These are phyloP conservation scores for Eremophila alpestris DNA, from an alignment of 2,797 vertebrate genomes.

Conservation along the genomic window DNA sequence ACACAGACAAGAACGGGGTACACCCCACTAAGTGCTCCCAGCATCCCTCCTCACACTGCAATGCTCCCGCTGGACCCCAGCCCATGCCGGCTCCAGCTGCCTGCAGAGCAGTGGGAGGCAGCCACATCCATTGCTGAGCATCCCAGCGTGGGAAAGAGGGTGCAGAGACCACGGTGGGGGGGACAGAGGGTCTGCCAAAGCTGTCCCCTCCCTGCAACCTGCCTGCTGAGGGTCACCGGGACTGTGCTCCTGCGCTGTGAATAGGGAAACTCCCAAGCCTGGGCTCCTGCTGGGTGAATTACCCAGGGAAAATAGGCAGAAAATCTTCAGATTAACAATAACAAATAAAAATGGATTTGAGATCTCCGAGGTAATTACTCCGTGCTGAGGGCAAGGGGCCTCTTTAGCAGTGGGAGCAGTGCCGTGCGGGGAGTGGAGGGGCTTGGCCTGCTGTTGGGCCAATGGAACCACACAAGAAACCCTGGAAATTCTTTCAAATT, in stretches of 20 bases:
- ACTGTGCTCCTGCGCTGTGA: background rate
- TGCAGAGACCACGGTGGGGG: background rate
- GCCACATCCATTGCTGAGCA: background rate
- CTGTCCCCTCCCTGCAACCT: background rate
- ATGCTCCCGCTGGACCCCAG: background rate
- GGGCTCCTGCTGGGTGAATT: slow-evolving; percentile 52
- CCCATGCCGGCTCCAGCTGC: background rate
- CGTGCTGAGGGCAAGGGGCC: slow-evolving; percentile 61
- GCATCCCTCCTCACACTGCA: fast-evolving
- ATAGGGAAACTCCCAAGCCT: slow-evolving; percentile 20
- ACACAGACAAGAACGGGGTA: background rate
- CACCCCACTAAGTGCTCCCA: fast-evolving
- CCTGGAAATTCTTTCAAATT: slow-evolving; percentile 68
- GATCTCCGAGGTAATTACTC: slow-evolving; percentile 57
- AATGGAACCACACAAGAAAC: slow-evolving; percentile 47
- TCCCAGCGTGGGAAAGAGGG: slow-evolving; percentile 41
- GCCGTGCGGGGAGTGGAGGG: background rate
- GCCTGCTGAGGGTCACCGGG: slow-evolving; percentile 33
- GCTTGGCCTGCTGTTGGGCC: slow-evolving; percentile 44
- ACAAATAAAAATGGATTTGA: slow-evolving; percentile 71
- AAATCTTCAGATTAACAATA: slow-evolving; percentile 71
- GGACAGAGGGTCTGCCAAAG: background rate
- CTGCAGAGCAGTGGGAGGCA: background rate
- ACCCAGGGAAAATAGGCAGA: slow-evolving; percentile 70
- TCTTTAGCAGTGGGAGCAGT: slow-evolving; percentile 43